phyloP scores from a whole-genome alignment of 2,113 vertebrate genomes.

The Emberiza fucata region DNA sequence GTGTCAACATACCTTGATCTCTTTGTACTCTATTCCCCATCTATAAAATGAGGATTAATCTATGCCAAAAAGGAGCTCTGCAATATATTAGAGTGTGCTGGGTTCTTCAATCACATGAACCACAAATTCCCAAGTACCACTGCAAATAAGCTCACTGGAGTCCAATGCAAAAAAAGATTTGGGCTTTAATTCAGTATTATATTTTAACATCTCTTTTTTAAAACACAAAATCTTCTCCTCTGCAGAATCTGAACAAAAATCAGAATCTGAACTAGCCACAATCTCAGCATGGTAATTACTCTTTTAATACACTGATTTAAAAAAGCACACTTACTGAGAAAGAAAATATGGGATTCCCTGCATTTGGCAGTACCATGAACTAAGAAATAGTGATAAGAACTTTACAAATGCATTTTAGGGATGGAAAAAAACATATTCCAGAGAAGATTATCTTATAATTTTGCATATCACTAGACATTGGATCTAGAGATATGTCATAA shows the following conservation, averaged over 20 bases:
- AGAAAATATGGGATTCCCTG: neutral
- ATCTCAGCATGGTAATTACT: neutral
- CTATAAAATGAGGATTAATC: slow-evolving; percentile 41
- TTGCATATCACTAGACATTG: neutral
- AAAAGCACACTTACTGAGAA: neutral
- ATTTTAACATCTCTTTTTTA: neutral
- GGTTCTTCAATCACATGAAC: slow-evolving; percentile 22
- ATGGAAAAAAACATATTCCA: neutral
- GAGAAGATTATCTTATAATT: neutral
- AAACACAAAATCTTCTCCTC: neutral
- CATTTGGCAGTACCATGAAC: neutral
- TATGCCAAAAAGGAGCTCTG: slow-evolving; percentile 45
- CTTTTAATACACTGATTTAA: neutral
- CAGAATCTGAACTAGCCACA: neutral
- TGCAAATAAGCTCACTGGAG: neutral
- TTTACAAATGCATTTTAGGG: neutral
- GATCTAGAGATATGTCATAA: neutral
- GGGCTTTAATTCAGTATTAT: neutral
- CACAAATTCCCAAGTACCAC: neutral
- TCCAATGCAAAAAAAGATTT: neutral
- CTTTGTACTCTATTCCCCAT: slow-evolving; percentile 21
- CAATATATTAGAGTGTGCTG: slow-evolving; percentile 10
- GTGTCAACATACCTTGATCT: slow-evolving; percentile 42
- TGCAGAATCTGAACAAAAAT: neutral
- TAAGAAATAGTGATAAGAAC: neutral